Evolutionary conservation across 1,140 invertebrate species (phyloP), one percentile per base, ranked within the genome.

Genomic region (Pseudomyrmex sp.): DNA sequence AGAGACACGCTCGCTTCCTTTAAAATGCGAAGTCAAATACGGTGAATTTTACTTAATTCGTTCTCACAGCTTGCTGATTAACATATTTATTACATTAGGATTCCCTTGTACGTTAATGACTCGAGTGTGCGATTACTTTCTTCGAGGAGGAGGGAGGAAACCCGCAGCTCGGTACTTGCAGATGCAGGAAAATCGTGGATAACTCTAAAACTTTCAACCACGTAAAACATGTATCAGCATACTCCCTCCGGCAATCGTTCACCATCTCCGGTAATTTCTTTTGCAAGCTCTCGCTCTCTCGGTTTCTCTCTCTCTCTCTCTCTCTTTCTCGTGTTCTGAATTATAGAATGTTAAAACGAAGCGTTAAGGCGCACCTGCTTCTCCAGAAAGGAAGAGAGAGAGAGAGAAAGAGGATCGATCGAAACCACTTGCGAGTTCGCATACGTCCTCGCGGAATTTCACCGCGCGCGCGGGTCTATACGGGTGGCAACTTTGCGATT

Each of bases 291-390:
- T 48, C 54, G 10, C 58, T 50, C 77, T 79, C 62, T 48, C 59
- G n/a, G n/a, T n/a, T n/a, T n/a, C n/a, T 18, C 18, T 18, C 18
- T 18, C 58, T 50, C n/a, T 59, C 76, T 86, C 68, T 18, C 65
- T 52, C 15, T 56, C n/a, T 62, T 23, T 54, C 48, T 23, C 18
- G 20, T 77, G 44, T 68, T 65, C 68, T 82, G 85, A 87, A 88
- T 85, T 85, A 85, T 83, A 88, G 84, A 88, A 88, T 85, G 87
- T 76, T 75, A 70, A 84, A 84, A 59, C 82, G 58, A 23, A 59
- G 35, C 46, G 18, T 59, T 44, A 66, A 68, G 20, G 86, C 13
- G 70, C 82, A 82, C 75, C 82, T 85, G 85, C 52, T 80, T 69
- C 83, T 68, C 82, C 7, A 63, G n/a, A 73, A n/a, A 35, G 26